Percentiles rank a stretch among this genome's conserved stretches.
phyloP scores from a whole-genome alignment of 64 coral and sea anemone genomes.

The Stichodactyla helianthus region DNA sequence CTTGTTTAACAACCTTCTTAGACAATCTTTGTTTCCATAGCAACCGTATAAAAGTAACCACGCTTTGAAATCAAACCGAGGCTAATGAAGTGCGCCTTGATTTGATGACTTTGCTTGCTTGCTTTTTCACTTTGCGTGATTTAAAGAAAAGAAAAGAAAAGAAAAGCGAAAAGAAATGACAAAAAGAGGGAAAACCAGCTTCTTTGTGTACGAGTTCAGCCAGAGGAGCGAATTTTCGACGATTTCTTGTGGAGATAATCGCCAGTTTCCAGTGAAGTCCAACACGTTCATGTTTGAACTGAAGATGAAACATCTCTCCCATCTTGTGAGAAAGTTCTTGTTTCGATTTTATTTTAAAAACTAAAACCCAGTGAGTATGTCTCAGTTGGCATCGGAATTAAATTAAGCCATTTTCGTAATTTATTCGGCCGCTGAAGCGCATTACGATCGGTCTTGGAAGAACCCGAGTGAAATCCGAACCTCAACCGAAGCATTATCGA shows the following conservation, averaged over 20 bases:
- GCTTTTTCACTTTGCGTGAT: not conserved
- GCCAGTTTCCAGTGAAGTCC: not conserved
- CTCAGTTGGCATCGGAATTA: not conserved
- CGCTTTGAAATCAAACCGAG: not conserved
- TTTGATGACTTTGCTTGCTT: not conserved
- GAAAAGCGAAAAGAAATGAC: not conserved
- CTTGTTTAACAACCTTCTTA: not conserved
- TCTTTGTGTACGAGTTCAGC: not conserved
- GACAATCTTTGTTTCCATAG: not conserved
- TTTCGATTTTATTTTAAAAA: slow-evolving; percentile 1
- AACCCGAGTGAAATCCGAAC: not conserved
- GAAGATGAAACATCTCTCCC: not conserved
- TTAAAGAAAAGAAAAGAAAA: not conserved
- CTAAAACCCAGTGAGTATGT: not conserved
- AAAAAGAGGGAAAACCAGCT: not conserved
- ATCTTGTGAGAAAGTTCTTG: not conserved
- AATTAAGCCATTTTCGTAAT: not conserved
- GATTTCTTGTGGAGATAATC: not conserved
- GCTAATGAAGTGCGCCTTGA: not conserved
- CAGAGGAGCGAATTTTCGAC: not conserved
- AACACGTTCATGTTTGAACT: not conserved
- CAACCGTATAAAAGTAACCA: not conserved
- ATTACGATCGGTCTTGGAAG: not conserved
- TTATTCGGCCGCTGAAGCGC: not conserved
- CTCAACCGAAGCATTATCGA: slow-evolving; percentile 26